Evolutionary conservation across 1,140 invertebrate genomes (phyloP), one percentile per base, ranked within the genome.

Genomic region (Nasonia longicornis): DNA sequence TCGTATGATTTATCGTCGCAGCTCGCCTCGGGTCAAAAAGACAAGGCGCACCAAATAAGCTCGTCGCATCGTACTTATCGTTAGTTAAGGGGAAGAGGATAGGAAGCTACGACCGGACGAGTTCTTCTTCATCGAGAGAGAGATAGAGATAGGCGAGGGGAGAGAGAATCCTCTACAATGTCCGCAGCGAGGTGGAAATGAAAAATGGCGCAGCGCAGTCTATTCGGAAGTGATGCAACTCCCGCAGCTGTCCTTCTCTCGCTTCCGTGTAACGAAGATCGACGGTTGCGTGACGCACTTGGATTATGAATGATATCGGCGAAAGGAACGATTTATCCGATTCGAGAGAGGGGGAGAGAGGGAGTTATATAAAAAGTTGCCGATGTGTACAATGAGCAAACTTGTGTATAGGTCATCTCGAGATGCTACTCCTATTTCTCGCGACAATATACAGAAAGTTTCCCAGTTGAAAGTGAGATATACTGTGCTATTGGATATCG

Each of bases 201-300:
- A 81, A 81, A 77, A 77, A 77, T 81, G 64, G 80, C 38, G 20
- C n/a, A 6, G 6, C 42, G 58, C 45, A 63, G 52, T 52, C 48
- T 63, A 63, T 80, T 82, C 75, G 64, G 64, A 31, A 67, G 64
- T 14, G 22, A 31, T 31, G 64, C 64, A 31, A 67, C 29, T 11
- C 64, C 76, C 71, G 66, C 38, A 78, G 45, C 20, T 71, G 74
- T 82, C 81, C 80, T 81, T 77, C 6, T 48, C 0, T 29, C 73
- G 26, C 45, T 22, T 12, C 69, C 79, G 10, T 45, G 12, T 69
- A 76, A 77, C 74, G 66, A 77, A 77, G 74, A 80, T 81, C 52
- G 80, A 81, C 66, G 52, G 14, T 77, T 77, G 80, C 45, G 22
- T 70, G 69, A 80, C 64, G 75, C 72, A 80, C 64, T 67, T 74